phyloP scores from a whole-genome alignment of 2,113 vertebrate species.

The Cynopterus brachyotis region DNA sequence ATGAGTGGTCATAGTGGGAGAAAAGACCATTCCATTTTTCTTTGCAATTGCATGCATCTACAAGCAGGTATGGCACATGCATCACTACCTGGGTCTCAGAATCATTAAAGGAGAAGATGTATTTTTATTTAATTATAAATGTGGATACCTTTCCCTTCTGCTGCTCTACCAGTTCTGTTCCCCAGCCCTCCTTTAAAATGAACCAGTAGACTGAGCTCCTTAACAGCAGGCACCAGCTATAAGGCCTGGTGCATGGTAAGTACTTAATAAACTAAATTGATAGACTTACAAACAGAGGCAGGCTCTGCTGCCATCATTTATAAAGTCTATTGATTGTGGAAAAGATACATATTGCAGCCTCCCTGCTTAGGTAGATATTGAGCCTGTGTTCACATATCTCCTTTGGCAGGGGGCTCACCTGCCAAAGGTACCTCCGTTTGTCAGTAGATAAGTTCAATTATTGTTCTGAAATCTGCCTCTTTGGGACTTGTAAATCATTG shows the following conservation, averaged over 20 bases:
- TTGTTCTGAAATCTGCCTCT: not conserved
- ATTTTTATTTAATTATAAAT: constrained; percentile 42
- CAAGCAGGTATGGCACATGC: not conserved
- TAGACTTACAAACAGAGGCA: not conserved
- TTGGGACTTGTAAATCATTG: not conserved
- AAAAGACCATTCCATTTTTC: not conserved
- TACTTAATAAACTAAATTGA: not conserved
- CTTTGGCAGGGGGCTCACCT: not conserved
- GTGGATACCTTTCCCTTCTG: not conserved
- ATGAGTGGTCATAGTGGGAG: not conserved
- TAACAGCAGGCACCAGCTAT: not conserved
- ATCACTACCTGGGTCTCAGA: not conserved
- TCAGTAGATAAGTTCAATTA: not conserved
- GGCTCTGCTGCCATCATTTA: not conserved
- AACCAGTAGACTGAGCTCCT: not conserved
- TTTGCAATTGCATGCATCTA: not conserved
- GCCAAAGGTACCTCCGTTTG: not conserved
- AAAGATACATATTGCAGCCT: not conserved
- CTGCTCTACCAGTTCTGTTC: not conserved
- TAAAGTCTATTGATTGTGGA: not conserved
- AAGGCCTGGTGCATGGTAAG: not conserved
- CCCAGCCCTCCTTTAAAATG: not conserved
- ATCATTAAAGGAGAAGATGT: not conserved
- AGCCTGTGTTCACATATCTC: not conserved
- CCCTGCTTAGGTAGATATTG: not conserved